These are phyloP conservation scores for Diploptera punctata DNA, from an alignment of 2,888 invertebrate species.

Conservation along the genomic window DNA sequence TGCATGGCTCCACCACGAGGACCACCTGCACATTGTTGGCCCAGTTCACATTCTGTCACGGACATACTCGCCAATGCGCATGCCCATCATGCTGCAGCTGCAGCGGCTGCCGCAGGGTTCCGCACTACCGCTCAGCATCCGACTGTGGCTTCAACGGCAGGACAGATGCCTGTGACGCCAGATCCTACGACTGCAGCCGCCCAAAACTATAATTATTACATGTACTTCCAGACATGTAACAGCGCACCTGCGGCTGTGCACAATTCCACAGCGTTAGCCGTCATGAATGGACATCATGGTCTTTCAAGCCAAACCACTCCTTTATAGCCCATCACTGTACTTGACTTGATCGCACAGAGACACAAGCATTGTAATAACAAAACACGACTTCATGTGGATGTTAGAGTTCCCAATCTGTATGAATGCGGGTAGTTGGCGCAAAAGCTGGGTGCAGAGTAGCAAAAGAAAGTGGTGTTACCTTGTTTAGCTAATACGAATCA, in stretches of 20 bases:
- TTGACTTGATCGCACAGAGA: too few relatives aligned
- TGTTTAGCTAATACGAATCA: too few relatives aligned
- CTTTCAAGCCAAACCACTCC: background rate
- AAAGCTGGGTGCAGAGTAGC: too few relatives aligned
- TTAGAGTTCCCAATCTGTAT: too few relatives aligned
- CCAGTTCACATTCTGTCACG: conserved; percentile 52
- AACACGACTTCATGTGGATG: too few relatives aligned
- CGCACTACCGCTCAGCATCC: conserved; percentile 26
- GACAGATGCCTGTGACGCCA: conserved; percentile 28
- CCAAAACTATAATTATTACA: conserved; percentile 54
- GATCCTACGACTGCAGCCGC: conserved; percentile 52
- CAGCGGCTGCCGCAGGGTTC: conserved; percentile 24
- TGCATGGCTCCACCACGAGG: conserved; percentile 40
- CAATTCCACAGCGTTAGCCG: conserved; percentile 46
- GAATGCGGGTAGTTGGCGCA: too few relatives aligned
- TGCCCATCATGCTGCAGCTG: conserved; percentile 33
- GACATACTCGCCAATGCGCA: conserved; percentile 50
- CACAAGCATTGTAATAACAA: too few relatives aligned
- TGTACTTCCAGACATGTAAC: conserved; percentile 65
- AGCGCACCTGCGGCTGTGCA: conserved; percentile 52
- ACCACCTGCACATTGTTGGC: conserved; percentile 48
- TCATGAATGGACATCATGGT: conserved; percentile 38
- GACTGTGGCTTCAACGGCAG: conserved; percentile 31
- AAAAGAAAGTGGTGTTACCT: too few relatives aligned
- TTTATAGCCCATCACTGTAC: too few relatives aligned